Evolutionary conservation across 1,140 invertebrate genomes (phyloP), one percentile per base, ranked within the genome.

Genomic region (Sitobion miscanthi): DNA sequence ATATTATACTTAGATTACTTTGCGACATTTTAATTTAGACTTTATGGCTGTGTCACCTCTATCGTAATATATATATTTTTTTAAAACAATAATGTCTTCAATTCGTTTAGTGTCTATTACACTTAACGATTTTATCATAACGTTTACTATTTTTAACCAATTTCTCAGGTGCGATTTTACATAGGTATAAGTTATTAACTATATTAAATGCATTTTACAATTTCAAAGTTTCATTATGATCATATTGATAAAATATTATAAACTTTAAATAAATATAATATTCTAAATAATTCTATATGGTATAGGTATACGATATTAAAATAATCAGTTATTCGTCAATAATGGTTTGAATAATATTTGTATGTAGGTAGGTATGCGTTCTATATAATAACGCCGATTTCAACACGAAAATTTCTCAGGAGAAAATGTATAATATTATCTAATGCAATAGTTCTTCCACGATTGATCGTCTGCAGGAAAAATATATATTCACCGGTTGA

Each of bases 321-420:
- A 14, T n/a, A 69, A 69, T 30, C 25, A 6, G 30, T 77, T 6
- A 77, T 77, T n/a, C n/a, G n/a, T 5, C 30, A 77, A n/a, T n/a
- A 77, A 77, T 77, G n/a, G 11, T 77, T n/a, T n/a, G n/a, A 77
- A 77, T 17, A 77, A 77, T n/a, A 77, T n/a, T 11, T 30, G 1
- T 77, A 42, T 35, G 6, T 77, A n/a, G 62, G 62, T 77, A 20
- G 30, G 4, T 77, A 35, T n/a, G n/a, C 62, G n/a, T 77, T n/a
- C 17, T 77, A 62, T 77, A 62, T 30, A 62, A 62, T 30, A 20
- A 77, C 14, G 14, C 14, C 30, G 62, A 77, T 77, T 77, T 77
- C 62, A n/a, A 77, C 62, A 77, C 62, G 62, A 35, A 77, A 77
- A 77, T 77, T 77, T 77, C 62, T 77, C 62, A n/a, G 62, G 62